Base-by-base conservation (phyloP, 2,888 invertebrate species). In the Patella pellucida region DNA sequence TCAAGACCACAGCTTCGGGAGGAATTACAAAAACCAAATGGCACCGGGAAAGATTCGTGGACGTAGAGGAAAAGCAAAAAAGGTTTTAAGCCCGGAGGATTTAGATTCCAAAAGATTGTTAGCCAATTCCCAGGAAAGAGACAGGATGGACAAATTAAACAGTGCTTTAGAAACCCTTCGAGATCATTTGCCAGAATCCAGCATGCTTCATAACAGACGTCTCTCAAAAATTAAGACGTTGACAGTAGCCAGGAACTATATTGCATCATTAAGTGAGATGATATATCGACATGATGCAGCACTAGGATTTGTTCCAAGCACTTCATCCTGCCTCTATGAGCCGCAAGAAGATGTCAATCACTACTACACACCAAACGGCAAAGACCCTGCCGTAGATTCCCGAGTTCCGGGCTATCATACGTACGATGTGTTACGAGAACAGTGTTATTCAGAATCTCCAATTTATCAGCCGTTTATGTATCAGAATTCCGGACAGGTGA, bases 151-250 rank as follows among this genome's bases (percentile, higher is more conserved):
- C 70, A 82, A 78, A 71, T 80, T 86, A 41, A 84, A 83, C 71
- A 68, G 68, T 23, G 84, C 86, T 16, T 74, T 86, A 1, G 81
- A 83, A 51, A 78, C 81, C 50, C 81, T 86, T 15, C 74, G 84
- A 56, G 78, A 77, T 19, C 78, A 77, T 52, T 76, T 86, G 16
- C 86, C 86, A 0, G 74, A 79, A 51, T 80, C 83, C 52, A 83
- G 81, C 69, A 80, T 80, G 50, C 69, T 83, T 11, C 78, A 79
- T 68, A 81, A 83, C 71, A 73, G 84, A 14, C 78, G 82, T 7
- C 80, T 84, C 79, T 86, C 86, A 5, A 86, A 86, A 76, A 85
- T 86, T 23, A 78, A 85, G 68, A 84, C 85, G 7, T 75, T 86
- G 16, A 79, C 84, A 14, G 73, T 84, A n/a, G 86, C 86, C 41